These are phyloP conservation scores for Lethrus apterus DNA, from an alignment of 1,140 invertebrate species.

Conservation along the genomic window DNA sequence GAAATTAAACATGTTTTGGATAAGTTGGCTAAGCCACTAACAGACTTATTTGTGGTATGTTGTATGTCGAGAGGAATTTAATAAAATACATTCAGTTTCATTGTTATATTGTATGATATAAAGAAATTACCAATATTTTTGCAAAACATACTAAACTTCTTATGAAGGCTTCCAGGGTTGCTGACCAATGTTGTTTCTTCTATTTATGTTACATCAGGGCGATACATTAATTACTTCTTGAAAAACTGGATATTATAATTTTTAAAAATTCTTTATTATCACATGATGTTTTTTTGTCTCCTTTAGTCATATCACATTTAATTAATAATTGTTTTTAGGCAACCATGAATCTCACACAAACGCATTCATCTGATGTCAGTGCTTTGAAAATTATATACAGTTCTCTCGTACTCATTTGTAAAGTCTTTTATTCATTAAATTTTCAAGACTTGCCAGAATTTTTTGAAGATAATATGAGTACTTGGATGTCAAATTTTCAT, in stretches of 20 bases:
- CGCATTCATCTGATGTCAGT: conserved; percentile 69
- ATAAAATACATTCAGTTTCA: not conserved
- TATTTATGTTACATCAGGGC: too few relatives aligned
- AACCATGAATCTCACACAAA: conserved; percentile 74
- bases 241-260: too few relatives aligned
- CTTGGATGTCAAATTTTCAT: conserved; percentile 90
- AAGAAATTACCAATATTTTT: too few relatives aligned
- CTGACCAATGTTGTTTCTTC: too few relatives aligned
- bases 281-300: too few relatives aligned
- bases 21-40: conserved; percentile 87
- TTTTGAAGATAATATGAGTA: conserved; percentile 94
- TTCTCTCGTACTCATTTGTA: conserved; percentile 82
- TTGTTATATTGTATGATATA: too few relatives aligned
- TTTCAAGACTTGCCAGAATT: conserved; percentile 96
- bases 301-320: too few relatives aligned
- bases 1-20: conserved; percentile 97
- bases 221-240: too few relatives aligned
- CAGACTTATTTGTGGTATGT: conserved; percentile 79
- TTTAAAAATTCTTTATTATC: too few relatives aligned
- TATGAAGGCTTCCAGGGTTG: too few relatives aligned
- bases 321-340: conserved; percentile 52
- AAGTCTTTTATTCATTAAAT: conserved; percentile 96
- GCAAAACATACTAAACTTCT: too few relatives aligned
- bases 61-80: not conserved
- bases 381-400: conserved; percentile 84